Conservation (phyloP, 2,888 invertebrate species). For the Oligia latruncula region DNA sequence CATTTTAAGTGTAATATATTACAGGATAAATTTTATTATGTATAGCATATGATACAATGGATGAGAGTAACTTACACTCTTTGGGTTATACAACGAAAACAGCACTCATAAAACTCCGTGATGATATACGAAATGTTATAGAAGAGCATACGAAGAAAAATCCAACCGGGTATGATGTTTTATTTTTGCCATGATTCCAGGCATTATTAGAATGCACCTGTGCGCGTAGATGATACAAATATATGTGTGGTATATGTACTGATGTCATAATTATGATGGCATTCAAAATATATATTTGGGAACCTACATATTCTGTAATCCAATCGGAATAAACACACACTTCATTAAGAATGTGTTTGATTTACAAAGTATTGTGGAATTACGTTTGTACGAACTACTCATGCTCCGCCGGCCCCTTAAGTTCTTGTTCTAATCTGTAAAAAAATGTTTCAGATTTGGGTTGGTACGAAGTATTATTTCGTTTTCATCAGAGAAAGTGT, state of each 20-base stretch:
- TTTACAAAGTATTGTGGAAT: too few species aligned
- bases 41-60: slow-evolving; percentile 74
- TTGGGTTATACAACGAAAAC: slow-evolving; percentile 92
- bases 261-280: background rate
- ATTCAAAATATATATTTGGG: too few species aligned
- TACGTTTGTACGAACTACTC: too few species aligned
- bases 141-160: slow-evolving; percentile 91
- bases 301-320: too few species aligned
- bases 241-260: background rate
- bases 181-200: slow-evolving; percentile 12
- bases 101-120: slow-evolving; percentile 92
- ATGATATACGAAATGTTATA: slow-evolving; percentile 92
- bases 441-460: slow-evolving; percentile 77
- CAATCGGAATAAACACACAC: too few species aligned
- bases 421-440: slow-evolving; percentile 23
- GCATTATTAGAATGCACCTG: background rate
- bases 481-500: slow-evolving; percentile 86
- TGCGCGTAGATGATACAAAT: background rate
- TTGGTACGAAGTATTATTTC: slow-evolving; percentile 83
- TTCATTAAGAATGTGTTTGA: too few species aligned
- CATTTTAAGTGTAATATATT: slow-evolving; percentile 13
- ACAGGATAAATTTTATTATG: slow-evolving; percentile 58
- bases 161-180: slow-evolving; percentile 78
- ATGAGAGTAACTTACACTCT: slow-evolving; percentile 77
- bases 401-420: too few species aligned